Evolutionary conservation across 2,888 invertebrate species (phyloP).

Genomic region (Agrochola lychnidis): DNA sequence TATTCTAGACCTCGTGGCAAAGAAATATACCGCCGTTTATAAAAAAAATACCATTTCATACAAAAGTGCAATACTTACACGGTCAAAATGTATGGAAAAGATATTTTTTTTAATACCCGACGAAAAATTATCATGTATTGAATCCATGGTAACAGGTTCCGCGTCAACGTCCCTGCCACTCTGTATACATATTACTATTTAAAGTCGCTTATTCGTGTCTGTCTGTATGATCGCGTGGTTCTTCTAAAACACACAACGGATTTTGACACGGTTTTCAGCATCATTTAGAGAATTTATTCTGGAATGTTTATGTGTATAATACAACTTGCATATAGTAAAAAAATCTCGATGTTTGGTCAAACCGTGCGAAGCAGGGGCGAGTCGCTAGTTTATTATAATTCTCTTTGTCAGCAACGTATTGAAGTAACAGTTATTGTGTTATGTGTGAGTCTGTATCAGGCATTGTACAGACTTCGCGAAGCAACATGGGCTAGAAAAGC

Average conservation of each 20-base stretch:
- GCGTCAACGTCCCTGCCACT: too few species aligned
- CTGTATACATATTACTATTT: too few species aligned
- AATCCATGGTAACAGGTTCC: too few species aligned
- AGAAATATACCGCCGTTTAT: too few species aligned
- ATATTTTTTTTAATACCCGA: too few species aligned
- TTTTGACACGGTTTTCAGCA: neutral
- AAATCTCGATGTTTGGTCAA: too few species aligned
- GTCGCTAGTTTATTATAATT: neutral
- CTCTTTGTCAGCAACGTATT: slow-evolving; percentile 23
- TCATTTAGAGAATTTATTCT: neutral
- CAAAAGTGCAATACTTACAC: too few species aligned
- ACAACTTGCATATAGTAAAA: neutral
- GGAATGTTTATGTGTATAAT: neutral
- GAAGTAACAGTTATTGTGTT: slow-evolving; percentile 18
- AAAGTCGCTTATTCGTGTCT: neutral
- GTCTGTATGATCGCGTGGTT: neutral
- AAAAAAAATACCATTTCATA: too few species aligned
- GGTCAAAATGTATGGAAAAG: too few species aligned
- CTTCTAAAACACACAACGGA: neutral
- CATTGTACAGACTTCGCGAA: slow-evolving; percentile 36
- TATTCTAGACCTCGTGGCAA: too few species aligned
- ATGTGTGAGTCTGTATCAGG: slow-evolving; percentile 29
- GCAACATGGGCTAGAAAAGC: slow-evolving; percentile 12
- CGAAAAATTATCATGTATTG: too few species aligned
- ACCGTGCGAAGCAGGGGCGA: too few species aligned